Evolutionary conservation across 2,113 vertebrate genomes (phyloP).

Genomic region (Falco punctatus): DNA sequence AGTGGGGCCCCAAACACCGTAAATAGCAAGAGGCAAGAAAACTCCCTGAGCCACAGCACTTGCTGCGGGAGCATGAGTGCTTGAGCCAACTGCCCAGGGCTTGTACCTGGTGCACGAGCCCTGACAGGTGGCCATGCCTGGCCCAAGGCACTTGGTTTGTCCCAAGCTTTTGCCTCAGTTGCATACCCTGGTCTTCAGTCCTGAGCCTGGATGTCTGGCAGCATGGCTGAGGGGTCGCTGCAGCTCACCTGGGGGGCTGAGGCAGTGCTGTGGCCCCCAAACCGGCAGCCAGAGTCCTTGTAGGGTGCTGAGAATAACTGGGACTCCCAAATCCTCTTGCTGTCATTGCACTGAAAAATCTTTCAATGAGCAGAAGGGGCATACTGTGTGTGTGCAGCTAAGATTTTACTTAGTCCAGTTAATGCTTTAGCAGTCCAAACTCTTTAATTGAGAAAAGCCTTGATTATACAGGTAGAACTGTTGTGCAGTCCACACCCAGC

Average conservation of each 20-base stretch:
- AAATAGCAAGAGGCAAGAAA: background rate
- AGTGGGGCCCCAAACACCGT: background rate
- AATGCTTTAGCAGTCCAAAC: background rate
- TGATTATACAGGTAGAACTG: background rate
- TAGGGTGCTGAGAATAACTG: background rate
- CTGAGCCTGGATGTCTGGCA: background rate
- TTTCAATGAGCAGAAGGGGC: background rate
- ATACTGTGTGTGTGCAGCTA: background rate
- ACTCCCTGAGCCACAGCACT: background rate
- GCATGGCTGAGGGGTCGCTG: too few species aligned
- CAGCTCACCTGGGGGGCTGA: rapidly evolving
- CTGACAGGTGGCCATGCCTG: background rate
- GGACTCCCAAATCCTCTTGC: background rate
- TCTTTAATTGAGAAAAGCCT: background rate
- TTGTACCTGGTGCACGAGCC: background rate
- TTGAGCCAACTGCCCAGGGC: background rate
- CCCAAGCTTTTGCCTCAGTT: rapidly evolving
- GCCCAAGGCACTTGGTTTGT: background rate
- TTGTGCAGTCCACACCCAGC: too few species aligned
- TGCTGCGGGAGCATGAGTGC: background rate
- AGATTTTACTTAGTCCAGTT: background rate
- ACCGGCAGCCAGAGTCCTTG: background rate
- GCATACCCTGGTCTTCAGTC: background rate
- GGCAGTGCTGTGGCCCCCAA: rapidly evolving
- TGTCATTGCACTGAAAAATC: background rate